phyloP scores from a whole-genome alignment of 2,113 vertebrate genomes.

The Peromyscus californicus region DNA sequence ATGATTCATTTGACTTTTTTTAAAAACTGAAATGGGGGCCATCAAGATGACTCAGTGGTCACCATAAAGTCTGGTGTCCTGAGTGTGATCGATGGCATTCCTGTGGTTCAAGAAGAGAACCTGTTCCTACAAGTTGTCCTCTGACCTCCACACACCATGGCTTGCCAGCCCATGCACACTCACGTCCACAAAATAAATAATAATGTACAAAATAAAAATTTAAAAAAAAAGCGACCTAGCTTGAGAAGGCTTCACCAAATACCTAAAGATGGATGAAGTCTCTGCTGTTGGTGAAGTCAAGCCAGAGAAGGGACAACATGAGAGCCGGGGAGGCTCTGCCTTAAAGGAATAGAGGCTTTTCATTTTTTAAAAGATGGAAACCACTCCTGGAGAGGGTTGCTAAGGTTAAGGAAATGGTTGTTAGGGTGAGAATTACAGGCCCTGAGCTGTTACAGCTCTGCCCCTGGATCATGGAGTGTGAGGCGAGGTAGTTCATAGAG shows the following conservation, averaged over 20 bases:
- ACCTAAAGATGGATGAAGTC: constrained; percentile 13
- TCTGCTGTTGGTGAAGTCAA: constrained; percentile 43
- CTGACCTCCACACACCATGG: neutral
- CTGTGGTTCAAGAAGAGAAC: neutral
- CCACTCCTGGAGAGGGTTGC: neutral
- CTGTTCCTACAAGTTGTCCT: neutral
- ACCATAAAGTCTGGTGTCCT: neutral
- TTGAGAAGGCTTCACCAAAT: constrained; percentile 24
- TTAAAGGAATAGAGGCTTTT: constrained; percentile 55
- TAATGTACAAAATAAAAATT: neutral
- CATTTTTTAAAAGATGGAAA: constrained; percentile 64
- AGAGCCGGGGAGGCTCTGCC: constrained; percentile 17
- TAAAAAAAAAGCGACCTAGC: neutral
- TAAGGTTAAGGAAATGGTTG: constrained; percentile 75
- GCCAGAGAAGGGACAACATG: constrained; percentile 47
- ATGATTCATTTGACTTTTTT: neutral
- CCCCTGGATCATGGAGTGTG: constrained; percentile 75
- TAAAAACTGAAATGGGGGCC: neutral
- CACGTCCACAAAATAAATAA: neutral
- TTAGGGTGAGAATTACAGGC: constrained; percentile 77
- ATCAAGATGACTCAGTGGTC: neutral
- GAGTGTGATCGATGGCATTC: neutral
- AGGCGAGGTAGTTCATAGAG: constrained; percentile 81
- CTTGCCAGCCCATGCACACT: neutral
- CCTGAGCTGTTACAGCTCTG: constrained; percentile 70